Evolutionary conservation across 2,888 invertebrate genomes (phyloP), one percentile per base, ranked within the genome.

Genomic region (Euzetes globulus): DNA sequence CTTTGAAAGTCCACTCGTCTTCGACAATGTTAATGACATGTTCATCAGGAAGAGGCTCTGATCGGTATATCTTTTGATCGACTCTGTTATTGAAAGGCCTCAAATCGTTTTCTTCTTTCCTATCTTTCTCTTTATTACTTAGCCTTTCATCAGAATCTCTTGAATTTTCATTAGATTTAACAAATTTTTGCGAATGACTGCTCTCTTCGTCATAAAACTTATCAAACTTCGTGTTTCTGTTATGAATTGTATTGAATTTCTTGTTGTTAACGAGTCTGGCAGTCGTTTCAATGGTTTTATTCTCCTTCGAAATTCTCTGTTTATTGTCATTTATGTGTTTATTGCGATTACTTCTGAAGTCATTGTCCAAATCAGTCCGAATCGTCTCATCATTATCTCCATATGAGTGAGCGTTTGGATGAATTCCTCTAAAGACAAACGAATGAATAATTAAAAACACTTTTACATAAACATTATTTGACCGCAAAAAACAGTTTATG

Each of bases 1-100:
- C 63, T 65, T 65, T 65, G 37, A 65, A 65, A n/a, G 63, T 65
- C 33, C 37, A 37, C 29, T 37, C 37, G 37, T 65, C 63, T 65
- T 65, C 63, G 6, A n/a, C 15, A 1, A 65, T 9, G n/a, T 29
- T 13, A 19, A 65, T n/a, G 11, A n/a, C 1, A 13, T 65, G 63
- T 37, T 65, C 63, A 37, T 65, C 33, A n/a, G 63, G 63, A 27
- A 65, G 2, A 3, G 50, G 19, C 4, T 19, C 50, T 1, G 13
- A 27, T n/a, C n/a, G n/a, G 27, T 58, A 27, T 25, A 27, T 58
- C 11, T 27, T 58, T 3, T 15, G 2, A 27, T 27, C 27, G 1
- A 4, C 1, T 58, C 58, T 58, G 19, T 50, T 19, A 19, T 50
- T 19, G 19, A n/a, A 6, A 6, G n/a, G 50, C 4, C 50, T 19